phyloP scores from a whole-genome alignment of 2,113 vertebrate species.

The Ammodytes dubius region DNA sequence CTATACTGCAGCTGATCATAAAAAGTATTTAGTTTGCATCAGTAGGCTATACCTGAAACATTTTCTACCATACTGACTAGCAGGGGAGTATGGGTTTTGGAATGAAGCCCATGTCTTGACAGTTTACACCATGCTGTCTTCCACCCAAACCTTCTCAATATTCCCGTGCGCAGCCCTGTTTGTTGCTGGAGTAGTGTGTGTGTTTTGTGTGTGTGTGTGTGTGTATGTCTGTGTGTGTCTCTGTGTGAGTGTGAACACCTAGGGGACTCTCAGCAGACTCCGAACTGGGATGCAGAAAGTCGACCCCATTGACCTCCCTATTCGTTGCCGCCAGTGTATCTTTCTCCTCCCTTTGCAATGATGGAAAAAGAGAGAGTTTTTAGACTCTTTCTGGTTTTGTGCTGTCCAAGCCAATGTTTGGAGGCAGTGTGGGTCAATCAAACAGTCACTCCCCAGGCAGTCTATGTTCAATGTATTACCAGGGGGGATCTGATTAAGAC shows the following conservation, averaged over 20 bases:
- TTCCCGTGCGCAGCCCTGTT: constrained; percentile 32
- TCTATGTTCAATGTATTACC: background rate
- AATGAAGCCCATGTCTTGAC: background rate
- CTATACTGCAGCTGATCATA: no score
- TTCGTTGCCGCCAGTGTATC: constrained; percentile 44
- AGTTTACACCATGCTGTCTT: constrained; percentile 9
- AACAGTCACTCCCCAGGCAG: background rate
- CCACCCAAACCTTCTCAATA: constrained; percentile 43
- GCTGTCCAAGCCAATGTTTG: constrained; percentile 5
- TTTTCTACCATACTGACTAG: no score
- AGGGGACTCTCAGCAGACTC: constrained; percentile 50
- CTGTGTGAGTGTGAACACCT: constrained; percentile 20
- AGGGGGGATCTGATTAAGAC: no score
- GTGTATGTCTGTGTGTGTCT: no score
- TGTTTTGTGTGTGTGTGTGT: no score
- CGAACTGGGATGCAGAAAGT: constrained; percentile 54
- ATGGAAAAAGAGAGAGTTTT: background rate
- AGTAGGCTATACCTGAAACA: no score
- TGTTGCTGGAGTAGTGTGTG: constrained; percentile 4
- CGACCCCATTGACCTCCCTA: constrained; percentile 43
- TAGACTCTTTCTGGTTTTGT: constrained; percentile 10
- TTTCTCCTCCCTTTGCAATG: constrained; percentile 8
- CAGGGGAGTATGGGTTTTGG: no score
- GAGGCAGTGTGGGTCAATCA: constrained; percentile 21
- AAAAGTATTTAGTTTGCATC: no score